A percentile compares a stretch with the other conserved stretches of the same genome.
phyloP scores from a whole-genome alignment of 2,888 invertebrate species.

The Beris morrisii region DNA sequence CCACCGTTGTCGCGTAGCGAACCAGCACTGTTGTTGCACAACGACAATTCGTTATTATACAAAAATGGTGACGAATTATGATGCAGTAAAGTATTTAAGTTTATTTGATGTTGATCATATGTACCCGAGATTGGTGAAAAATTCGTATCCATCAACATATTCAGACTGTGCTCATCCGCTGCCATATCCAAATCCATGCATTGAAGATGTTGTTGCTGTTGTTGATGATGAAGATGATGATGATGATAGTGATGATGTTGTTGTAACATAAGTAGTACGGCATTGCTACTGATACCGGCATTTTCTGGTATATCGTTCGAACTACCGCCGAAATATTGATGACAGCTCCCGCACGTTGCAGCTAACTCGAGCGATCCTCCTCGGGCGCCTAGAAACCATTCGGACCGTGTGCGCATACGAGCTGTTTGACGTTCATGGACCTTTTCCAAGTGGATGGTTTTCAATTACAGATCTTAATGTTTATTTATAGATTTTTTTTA shows the following conservation, averaged over 20 bases:
- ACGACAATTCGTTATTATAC: slow-evolving; percentile 40
- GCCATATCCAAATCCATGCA: slow-evolving; percentile 40
- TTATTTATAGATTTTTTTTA: slow-evolving; percentile 4
- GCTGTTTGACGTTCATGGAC: slow-evolving; percentile 96
- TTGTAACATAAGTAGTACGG: slow-evolving; percentile 43
- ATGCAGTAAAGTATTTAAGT: slow-evolving; percentile 2
- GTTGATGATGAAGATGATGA: slow-evolving; percentile 32
- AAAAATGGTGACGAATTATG: slow-evolving; percentile 34
- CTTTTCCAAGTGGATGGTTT: slow-evolving; percentile 54
- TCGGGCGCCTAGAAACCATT: slow-evolving; percentile 80
- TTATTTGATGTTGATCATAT: slow-evolving; percentile 37
- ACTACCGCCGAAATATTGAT: slow-evolving; percentile 42
- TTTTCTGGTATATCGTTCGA: slow-evolving; percentile 43
- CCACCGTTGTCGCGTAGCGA: not conserved
- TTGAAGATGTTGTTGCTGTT: slow-evolving; percentile 35
- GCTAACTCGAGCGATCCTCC: slow-evolving; percentile 48
- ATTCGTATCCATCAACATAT: slow-evolving; percentile 52
- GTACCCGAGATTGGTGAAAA: slow-evolving; percentile 50
- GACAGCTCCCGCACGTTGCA: slow-evolving; percentile 49
- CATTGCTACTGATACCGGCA: slow-evolving; percentile 34
- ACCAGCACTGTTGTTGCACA: slow-evolving; percentile 15
- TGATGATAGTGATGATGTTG: slow-evolving; percentile 28
- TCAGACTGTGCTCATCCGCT: slow-evolving; percentile 37
- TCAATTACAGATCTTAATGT: slow-evolving; percentile 4
- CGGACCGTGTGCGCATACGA: slow-evolving; percentile 94